A percentile compares a stretch with the other conserved stretches of the same genome.
Conservation (phyloP, 1,140 invertebrate species). For the Calycopis cecrops region DNA sequence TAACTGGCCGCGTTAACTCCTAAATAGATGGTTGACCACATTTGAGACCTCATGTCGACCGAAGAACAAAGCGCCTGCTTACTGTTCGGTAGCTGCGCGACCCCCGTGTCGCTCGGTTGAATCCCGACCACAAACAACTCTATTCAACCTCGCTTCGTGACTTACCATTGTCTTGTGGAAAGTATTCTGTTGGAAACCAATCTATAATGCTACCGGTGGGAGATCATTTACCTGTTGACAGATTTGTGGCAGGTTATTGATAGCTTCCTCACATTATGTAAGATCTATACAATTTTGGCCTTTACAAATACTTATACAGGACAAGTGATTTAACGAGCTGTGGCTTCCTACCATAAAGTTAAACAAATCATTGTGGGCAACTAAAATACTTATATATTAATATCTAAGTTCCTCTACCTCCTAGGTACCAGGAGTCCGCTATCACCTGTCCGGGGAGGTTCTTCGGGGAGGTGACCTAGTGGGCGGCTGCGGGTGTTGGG, state of each 20-base stretch:
- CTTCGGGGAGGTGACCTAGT: no score
- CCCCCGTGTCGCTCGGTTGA: conserved; percentile 46
- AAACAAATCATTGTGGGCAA: no score
- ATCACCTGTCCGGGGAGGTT: no score
- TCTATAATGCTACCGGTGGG: conserved; percentile 67
- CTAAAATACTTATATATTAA: no score
- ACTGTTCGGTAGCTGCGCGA: conserved; percentile 56
- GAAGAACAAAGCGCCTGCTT: conserved; percentile 48
- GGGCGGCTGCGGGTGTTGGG: no score
- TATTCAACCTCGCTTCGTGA: conserved; percentile 32
- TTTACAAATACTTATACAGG: no score
- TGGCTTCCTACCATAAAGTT: no score
- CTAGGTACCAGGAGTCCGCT: no score
- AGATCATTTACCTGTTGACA: conserved; percentile 59
- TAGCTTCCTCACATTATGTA: conserved; percentile 42
- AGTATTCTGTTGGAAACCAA: conserved; percentile 52
- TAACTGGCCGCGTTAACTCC: conserved; percentile 15
- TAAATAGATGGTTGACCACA: conserved; percentile 43
- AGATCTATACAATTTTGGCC: neutral
- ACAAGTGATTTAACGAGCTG: no score
- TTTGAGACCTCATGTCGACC: conserved; percentile 52
- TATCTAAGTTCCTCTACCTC: no score
- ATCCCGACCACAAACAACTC: conserved; percentile 65
- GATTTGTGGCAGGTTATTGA: conserved; percentile 58
- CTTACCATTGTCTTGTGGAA: conserved; percentile 43